Evolutionary conservation across 2,113 vertebrate species (phyloP).

Genomic region (Furnarius figulus): DNA sequence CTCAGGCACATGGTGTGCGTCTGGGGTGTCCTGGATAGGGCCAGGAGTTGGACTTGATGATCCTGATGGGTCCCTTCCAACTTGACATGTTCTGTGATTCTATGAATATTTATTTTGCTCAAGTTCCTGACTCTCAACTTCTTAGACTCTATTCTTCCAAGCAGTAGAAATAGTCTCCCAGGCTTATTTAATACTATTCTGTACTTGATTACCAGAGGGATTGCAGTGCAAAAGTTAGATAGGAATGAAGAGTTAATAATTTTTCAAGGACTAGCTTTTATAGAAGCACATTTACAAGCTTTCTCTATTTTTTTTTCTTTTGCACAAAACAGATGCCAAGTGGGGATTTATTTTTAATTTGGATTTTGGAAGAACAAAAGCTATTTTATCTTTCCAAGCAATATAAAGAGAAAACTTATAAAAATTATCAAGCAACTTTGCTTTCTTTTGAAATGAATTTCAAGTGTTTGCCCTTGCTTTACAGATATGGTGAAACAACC

Average conservation of each 20-base stretch:
- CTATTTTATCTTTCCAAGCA: neutral
- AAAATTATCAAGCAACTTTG: neutral
- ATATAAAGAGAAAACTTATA: neutral
- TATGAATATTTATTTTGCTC: neutral
- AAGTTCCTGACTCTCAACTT: neutral
- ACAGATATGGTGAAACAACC: neutral
- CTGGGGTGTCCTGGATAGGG: neutral
- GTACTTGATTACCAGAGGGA: neutral
- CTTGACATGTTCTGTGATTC: neutral
- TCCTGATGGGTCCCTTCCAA: neutral
- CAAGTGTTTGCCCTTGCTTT: neutral
- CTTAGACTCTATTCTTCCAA: neutral
- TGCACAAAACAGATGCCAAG: neutral
- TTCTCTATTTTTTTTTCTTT: neutral
- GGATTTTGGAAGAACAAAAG: constrained; percentile 15
- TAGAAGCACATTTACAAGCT: neutral
- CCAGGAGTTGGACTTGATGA: neutral
- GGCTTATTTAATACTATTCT: neutral
- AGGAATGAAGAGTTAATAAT: neutral
- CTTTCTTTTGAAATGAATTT: neutral
- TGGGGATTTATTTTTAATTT: neutral
- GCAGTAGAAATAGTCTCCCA: neutral
- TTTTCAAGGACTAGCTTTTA: neutral
- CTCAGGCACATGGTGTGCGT: neutral
- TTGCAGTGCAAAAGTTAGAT: neutral